Percentiles rank a stretch among this genome's conserved stretches.
Evolutionary conservation across 2,797 vertebrate species (phyloP).

Genomic region (Mormyrus hasselquistii): DNA sequence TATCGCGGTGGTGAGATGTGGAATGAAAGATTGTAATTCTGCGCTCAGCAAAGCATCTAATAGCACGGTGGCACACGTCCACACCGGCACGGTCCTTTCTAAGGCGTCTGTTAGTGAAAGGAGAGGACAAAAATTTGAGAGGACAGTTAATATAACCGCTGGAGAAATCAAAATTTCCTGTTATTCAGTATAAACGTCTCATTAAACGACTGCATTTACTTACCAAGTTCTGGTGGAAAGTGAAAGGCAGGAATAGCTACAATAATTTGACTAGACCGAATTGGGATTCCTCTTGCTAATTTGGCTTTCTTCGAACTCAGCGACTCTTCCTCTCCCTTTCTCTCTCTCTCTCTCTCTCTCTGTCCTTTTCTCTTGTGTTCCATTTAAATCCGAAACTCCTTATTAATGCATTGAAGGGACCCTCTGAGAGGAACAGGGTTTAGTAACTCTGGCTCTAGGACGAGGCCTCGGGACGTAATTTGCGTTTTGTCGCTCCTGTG

Average conservation of each 20-base stretch:
- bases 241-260: not conserved
- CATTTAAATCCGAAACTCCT: not conserved
- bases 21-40: not conserved
- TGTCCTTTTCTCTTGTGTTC: not conserved
- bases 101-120: not conserved
- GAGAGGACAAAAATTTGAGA: not conserved
- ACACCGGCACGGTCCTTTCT: not conserved
- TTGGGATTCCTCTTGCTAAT: not conserved
- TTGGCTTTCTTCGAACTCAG: not conserved
- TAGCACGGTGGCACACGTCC: not conserved
- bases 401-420: not conserved
- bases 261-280: not conserved
- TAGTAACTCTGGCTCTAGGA: not conserved
- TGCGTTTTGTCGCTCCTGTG: not conserved
- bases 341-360: not conserved
- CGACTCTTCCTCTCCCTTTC: not conserved
- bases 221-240: not conserved
- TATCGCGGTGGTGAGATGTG: not conserved
- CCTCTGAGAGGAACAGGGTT: not conserved
- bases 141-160: not conserved
- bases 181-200: not conserved
- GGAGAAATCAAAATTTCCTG: not conserved
- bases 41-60: not conserved
- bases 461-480: not conserved
- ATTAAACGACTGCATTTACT: not conserved